Evolutionary conservation across 2,888 invertebrate genomes (phyloP), one percentile per base, ranked within the genome.

Genomic region (Platycheirus rosarum): DNA sequence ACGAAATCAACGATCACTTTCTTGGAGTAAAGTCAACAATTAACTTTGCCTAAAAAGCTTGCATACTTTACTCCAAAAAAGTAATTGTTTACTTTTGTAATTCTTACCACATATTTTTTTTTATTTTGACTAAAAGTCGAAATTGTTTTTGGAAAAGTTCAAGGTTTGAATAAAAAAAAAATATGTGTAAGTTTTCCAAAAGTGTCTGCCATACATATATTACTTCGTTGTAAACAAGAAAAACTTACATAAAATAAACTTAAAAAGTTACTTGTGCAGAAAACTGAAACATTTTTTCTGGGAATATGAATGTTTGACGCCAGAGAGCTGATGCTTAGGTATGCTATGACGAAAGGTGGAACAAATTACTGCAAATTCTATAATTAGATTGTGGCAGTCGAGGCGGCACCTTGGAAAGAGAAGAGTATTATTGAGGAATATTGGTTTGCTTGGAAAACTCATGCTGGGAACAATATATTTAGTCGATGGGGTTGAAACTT

Each of bases 401-500:
- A n/a, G n/a, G n/a, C n/a, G n/a, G n/a, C 70, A 60, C 70, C 62
- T 75, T 66, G 66, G 62, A 71, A 11, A 75, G 75, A 65, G 75
- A 60, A 57, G 35, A 51, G 40, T 23, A 20, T 55, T 44, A 44
- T 51, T 68, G 53, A 35, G 23, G 60, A 48, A 62, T 46, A 68
- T 14, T 40, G 60, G 60, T 35, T 40, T 80, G 60, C 71, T 76
- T 80, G 80, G 60, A 80, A 71, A 66, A 60, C 69, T 76, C 80
- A 80, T 62, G 80, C 80, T 80, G 80, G 76, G 76, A 37, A 71
- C 65, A 71, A 35, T 80, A 70, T 80, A 80, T 76, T 80, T 69
- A 75, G 80, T 76, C 70, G 51, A 44, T 53, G 49, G 48, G 60
- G 63, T 63, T 79, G 75, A 49, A 69, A 60, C 44, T 51, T 23